Evolutionary conservation across 2,797 vertebrate genomes (phyloP), one percentile per base, ranked within the genome.

Genomic region (Enteromius trimaculatus): DNA sequence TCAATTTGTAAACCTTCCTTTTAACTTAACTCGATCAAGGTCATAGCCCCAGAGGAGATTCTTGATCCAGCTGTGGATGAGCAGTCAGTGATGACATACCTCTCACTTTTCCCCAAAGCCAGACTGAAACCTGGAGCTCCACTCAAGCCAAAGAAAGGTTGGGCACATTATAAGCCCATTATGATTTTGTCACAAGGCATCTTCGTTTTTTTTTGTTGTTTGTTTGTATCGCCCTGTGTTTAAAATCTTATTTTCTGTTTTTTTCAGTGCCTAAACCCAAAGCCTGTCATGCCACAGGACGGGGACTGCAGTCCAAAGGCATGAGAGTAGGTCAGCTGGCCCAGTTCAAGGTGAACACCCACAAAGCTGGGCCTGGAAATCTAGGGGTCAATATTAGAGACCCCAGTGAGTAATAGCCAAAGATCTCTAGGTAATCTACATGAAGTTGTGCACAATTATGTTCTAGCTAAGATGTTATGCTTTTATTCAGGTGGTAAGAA

Each of bases 341-440:
- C 0, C 96, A 97, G 81, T 98, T 98, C 87, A 97, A 94, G 89
- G 96, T 98, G 51, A 92, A 95, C 91, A 97, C 97, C 0, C 96
- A 95, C 88, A 96, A 96, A 1, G 96, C 94, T 0, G 96, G 97
- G 89, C 96, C 94, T 0, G 97, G 96, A 0, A 96, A 97, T 19
- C 95, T 97, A 37, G 94, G 93, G 76, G 95, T 97, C 81, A 87
- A 90, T 21, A 66, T 81, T n/a, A 37, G n/a, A 64, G 81, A 68
- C 65, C 55, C n/a, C 34, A 71, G 81, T 83, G 34, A 86, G 85
- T 70, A 64, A 74, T 31, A 76, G 60, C 51, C 29, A 13, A 39
- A 39, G 65, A 37, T 74, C 39, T 47, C 37, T 65, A 49, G 19
- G 64, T 58, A 75, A 81, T 58, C n/a, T 60, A 16, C 39, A 26